Conservation (phyloP, 2,888 invertebrate genomes). For the Oxytorus armatus region DNA sequence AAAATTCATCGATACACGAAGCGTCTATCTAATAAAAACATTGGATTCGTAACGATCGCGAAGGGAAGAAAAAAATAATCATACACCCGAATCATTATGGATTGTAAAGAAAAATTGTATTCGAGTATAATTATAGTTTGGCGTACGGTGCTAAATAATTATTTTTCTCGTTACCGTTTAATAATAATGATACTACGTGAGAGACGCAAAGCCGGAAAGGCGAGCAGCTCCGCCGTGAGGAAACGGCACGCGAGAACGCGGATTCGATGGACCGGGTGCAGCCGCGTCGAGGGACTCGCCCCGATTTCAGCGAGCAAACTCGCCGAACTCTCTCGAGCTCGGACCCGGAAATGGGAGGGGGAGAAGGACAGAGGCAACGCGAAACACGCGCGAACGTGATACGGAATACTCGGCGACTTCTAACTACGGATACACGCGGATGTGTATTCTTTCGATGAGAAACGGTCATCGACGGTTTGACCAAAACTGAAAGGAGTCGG, state of each 20-base stretch:
- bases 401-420: conserved; percentile 54
- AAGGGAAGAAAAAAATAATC: no score
- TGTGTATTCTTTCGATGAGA: conserved; percentile 2
- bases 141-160: no score
- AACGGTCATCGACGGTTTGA: conserved; percentile 30
- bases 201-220: conserved; percentile 53
- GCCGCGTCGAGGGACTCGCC: conserved; percentile 77
- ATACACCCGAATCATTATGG: no score
- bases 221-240: conserved; percentile 42
- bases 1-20: no score
- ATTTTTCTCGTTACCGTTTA: conserved; percentile 18
- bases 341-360: neutral
- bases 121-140: no score
- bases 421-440: conserved; percentile 27
- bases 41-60: no score
- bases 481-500: conserved; percentile 5
- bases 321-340: conserved; percentile 24
- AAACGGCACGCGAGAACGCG: conserved; percentile 67
- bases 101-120: no score
- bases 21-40: no score
- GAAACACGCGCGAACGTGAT: conserved; percentile 58
- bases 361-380: conserved; percentile 49
- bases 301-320: conserved; percentile 73
- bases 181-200: conserved; percentile 38
- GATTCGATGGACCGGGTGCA: conserved; percentile 77